Evolutionary conservation across 2,888 invertebrate genomes (phyloP).

Genomic region (Boloria selene): DNA sequence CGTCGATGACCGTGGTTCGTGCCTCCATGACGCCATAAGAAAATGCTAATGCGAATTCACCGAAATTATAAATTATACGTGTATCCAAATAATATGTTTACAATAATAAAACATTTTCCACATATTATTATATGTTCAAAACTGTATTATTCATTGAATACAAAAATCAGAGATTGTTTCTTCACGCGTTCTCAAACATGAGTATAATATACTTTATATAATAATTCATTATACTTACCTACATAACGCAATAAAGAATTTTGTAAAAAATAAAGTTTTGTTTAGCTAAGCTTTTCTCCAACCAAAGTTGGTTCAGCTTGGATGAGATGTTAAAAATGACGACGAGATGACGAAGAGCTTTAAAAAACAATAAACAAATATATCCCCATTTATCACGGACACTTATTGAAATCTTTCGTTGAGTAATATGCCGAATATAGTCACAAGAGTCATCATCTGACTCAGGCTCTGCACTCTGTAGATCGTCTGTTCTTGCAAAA

Average conservation of each 20-base stretch:
- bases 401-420: slow-evolving; percentile 45
- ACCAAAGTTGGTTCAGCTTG: too few species aligned
- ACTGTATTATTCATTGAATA: too few species aligned
- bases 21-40: slow-evolving; percentile 26
- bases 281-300: too few species aligned
- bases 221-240: too few species aligned
- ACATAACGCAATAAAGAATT: too few species aligned
- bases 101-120: neutral
- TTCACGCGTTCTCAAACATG: too few species aligned
- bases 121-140: too few species aligned
- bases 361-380: slow-evolving; percentile 25
- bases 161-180: too few species aligned
- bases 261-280: too few species aligned
- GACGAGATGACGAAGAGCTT: neutral
- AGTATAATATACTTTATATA: too few species aligned
- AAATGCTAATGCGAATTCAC: slow-evolving; percentile 35
- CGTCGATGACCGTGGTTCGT: slow-evolving; percentile 34
- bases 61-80: slow-evolving; percentile 30
- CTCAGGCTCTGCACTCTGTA: slow-evolving; percentile 55
- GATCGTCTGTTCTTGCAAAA: slow-evolving; percentile 45
- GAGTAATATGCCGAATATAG: slow-evolving; percentile 73
- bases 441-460: slow-evolving; percentile 57
- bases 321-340: too few species aligned
- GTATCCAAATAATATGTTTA: neutral
- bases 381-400: slow-evolving; percentile 27